Evolutionary conservation across 2,888 invertebrate species (phyloP).

Genomic region (Lasioglossum villosulum): DNA sequence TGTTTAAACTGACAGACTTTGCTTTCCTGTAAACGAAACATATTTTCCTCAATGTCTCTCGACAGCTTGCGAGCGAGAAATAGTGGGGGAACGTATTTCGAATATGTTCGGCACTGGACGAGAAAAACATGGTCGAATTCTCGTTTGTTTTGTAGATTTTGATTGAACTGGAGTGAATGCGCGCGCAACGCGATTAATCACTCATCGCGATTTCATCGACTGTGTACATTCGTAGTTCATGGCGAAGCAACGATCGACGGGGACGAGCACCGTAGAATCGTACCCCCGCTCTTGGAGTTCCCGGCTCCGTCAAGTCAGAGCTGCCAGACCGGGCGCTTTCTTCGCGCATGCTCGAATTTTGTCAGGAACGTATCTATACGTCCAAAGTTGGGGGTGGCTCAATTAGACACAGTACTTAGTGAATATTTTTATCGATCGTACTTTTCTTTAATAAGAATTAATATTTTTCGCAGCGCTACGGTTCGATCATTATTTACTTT

Average conservation of each 20-base stretch:
- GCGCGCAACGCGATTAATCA: background rate
- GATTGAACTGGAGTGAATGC: background rate
- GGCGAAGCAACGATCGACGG: background rate
- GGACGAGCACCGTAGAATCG: background rate
- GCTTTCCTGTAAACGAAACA: background rate
- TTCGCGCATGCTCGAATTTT: no score
- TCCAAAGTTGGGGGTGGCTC: no score
- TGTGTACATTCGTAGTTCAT: background rate
- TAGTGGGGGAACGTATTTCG: background rate
- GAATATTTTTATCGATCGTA: no score
- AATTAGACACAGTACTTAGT: no score
- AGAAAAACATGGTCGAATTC: background rate
- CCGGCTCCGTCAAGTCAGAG: slow-evolving; percentile 24
- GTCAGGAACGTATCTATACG: no score
- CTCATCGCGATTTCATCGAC: background rate
- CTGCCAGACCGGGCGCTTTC: no score
- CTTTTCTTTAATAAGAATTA: no score
- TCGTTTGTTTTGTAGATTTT: background rate
- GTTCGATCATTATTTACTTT: no score
- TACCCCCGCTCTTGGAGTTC: slow-evolving; percentile 39
- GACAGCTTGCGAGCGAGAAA: background rate
- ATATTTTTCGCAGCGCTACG: no score
- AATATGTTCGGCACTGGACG: background rate
- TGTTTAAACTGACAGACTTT: background rate
- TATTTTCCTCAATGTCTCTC: background rate